Percentiles rank a stretch among this genome's conserved stretches.
These are phyloP conservation scores for Caenorhabditis sinica DNA, from an alignment of 2,888 invertebrate species.

Conservation along the genomic window DNA sequence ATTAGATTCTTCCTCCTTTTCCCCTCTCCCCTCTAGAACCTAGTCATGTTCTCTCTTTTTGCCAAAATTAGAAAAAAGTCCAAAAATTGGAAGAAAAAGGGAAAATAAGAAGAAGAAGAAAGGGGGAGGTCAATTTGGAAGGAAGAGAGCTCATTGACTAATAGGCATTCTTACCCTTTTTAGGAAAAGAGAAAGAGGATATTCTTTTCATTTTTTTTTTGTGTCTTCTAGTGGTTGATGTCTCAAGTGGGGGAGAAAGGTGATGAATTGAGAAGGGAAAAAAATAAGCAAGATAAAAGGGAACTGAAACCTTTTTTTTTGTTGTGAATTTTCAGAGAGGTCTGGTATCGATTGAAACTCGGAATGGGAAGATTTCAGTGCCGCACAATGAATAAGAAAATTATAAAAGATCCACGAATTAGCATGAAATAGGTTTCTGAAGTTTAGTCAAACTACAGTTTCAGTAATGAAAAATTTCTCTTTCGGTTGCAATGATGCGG, in stretches of 20 bases:
- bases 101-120: not conserved
- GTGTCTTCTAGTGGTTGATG: not conserved
- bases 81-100: not conserved
- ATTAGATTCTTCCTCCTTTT: conserved; percentile 5
- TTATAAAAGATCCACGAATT: no score
- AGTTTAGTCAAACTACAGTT: no score
- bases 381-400: no score
- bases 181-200: not conserved
- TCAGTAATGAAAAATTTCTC: no score
- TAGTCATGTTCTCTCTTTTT: no score
- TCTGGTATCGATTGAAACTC: no score
- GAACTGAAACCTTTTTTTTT: not conserved
- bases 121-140: conserved; percentile 5
- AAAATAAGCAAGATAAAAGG: not conserved
- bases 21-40: not conserved
- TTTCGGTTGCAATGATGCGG: no score
- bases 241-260: not conserved
- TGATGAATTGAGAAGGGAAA: not conserved
- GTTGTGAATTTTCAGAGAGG: no score
- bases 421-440: no score
- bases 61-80: conserved; percentile 8
- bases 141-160: conserved; percentile 44
- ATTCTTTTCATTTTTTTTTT: no score
- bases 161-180: conserved; percentile 36
- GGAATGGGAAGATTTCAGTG: no score